Evolutionary conservation across 2,888 invertebrate species (phyloP), one percentile per base, ranked within the genome.

Genomic region (Metalampra italica): DNA sequence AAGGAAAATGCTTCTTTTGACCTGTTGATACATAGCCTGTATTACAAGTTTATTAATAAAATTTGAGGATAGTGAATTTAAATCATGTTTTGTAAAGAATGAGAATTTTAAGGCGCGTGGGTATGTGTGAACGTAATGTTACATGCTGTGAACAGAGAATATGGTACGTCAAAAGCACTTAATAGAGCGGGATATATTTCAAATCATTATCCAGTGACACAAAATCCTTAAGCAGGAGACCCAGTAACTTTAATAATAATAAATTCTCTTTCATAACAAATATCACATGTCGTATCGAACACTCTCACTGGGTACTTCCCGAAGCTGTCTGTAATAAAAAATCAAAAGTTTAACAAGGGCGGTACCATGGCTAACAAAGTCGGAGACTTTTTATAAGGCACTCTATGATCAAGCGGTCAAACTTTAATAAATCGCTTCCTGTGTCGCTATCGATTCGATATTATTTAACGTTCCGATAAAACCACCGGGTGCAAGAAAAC

Each of bases 341-440:
- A 40, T 29, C 32, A 45, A 41, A 58, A 55, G 52, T 54, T 55
- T 56, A 59, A 56, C 50, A 58, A 55, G 48, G 55, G 52, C 54
- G 53, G 52, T 39, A 50, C 46, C 46, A 55, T 50, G 55, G 53
- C 47, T 49, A 53, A 66, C 70, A 72, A 74, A 73, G 69, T 63
- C 56, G 49, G 66, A 66, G 68, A 64, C 62, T 72, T 79, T 79
- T 77, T 77, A 72, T 75, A 71, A 62, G 56, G 60, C 58, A n/a
- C 58, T 56, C 66, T 72, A 66, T 74, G 75, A 82, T 78, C 80
- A 70, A 65, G 60, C 68, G 73, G 75, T 81, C 77, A 71, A 70
- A 72, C 60, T 81, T 73, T 82, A 79, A 82, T 80, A 82, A 75
- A 86, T 84, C 78, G 74, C 69, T 84, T 86, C 85, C 85, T 82